Base-by-base conservation (phyloP, 92 coral and sea anemone genomes). In the Phymanthus crucifer region DNA sequence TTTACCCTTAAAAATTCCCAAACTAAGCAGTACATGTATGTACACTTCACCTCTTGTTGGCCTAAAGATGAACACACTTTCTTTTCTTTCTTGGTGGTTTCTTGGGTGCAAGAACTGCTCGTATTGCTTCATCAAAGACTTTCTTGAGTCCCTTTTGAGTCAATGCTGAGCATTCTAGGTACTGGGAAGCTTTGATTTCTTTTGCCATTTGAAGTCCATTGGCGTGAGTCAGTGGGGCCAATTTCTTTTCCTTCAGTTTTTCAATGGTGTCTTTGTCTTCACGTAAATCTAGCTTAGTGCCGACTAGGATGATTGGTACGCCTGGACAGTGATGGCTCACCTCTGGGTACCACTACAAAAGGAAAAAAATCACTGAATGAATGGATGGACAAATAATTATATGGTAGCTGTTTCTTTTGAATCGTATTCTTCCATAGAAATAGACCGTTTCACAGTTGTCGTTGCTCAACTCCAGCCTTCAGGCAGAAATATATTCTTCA, bases 311-410 rank as follows among this genome's bases (percentile, higher is more conserved):
- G 13, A 87, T 87, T 0, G 91, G 91, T 36, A 83, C 73, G 6
- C 88, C 88, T 4, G 91, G 91, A 32, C 91, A 87, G 82, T 87
- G 91, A 64, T 87, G 91, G 78, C 79, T 87, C 14, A 87, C 91
- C 46, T 87, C 91, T 21, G 91, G 91, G 50, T 72, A 78, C 91
- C 91, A 87, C 64, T 54, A 54, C 1, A 54, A 54, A 19, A 18
- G 21, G 27, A 52, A 52, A 19, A 13, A 52, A 52, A 54, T 5
- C 6, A n/a, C 1, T 2, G 4, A 50, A 21, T 19, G 23, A 50
- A 19, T 4, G n/a, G n/a, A n/a, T n/a, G n/a, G n/a, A n/a, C n/a
- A n/a, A n/a, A n/a, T n/a, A n/a, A n/a, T n/a, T n/a, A n/a, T n/a
- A n/a, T n/a, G n/a, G n/a, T n/a, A n/a, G n/a, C n/a, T n/a, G n/a